Percentiles rank a stretch among this genome's conserved stretches.
These are phyloP conservation scores for Campodea augens DNA, from an alignment of 1,140 invertebrate species.

Conservation along the genomic window DNA sequence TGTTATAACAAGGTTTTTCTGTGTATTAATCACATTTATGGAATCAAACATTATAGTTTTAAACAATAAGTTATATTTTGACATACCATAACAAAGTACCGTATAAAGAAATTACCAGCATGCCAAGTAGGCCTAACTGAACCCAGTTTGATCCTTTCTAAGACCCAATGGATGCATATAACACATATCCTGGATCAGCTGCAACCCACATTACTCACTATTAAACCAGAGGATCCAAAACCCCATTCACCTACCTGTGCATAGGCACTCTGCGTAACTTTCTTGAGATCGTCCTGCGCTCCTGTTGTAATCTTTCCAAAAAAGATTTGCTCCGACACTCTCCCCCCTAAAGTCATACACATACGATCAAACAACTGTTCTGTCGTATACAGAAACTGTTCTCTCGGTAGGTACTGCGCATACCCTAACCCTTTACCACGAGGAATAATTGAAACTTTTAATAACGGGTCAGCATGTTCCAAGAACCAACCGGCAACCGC, in stretches of 20 bases:
- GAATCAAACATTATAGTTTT: too few relatives aligned
- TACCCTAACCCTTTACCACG: constrained; percentile 77
- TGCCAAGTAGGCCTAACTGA: too few relatives aligned
- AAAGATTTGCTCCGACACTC: constrained; percentile 72
- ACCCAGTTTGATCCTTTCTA: too few relatives aligned
- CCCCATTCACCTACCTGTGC: constrained; percentile 26
- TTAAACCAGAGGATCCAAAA: too few relatives aligned
- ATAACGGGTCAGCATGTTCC: constrained; percentile 79
- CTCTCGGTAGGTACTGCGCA: constrained; percentile 74
- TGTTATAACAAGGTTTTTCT: too few relatives aligned
- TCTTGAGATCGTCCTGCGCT: constrained; percentile 85
- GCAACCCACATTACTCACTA: too few relatives aligned
- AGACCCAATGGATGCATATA: too few relatives aligned
- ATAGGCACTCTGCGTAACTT: constrained; percentile 90
- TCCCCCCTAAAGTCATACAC: constrained; percentile 88
- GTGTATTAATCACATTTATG: constrained; percentile 38
- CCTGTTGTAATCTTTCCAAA: constrained; percentile 84
- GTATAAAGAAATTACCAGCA: not conserved
- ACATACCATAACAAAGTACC: too few relatives aligned
- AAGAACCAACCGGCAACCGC: constrained; percentile 88
- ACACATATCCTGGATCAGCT: not conserved
- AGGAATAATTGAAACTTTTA: constrained; percentile 89
- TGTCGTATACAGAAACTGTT: constrained; percentile 65
- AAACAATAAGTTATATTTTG: too few relatives aligned
- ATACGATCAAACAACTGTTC: constrained; percentile 82